A percentile compares a stretch with the other conserved stretches of the same genome.
Conservation (phyloP, 2,113 vertebrate species). For the Isurus oxyrinchus region DNA sequence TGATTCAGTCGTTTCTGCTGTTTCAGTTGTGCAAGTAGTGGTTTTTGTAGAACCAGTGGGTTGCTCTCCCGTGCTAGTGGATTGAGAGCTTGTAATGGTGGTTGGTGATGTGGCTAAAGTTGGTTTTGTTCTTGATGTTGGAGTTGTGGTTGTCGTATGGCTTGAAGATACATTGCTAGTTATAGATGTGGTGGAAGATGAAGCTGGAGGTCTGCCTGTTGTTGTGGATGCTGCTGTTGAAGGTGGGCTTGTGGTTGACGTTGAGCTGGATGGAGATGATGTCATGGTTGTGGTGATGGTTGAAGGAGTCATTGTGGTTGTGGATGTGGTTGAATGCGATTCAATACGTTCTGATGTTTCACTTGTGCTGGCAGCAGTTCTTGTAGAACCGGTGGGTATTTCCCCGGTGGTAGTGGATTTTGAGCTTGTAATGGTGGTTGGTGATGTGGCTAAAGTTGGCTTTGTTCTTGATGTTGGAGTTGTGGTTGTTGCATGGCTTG, state of each 20-base stretch:
- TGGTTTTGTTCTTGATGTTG: not conserved
- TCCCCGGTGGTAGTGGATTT: too few relatives aligned
- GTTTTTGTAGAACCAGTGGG: not conserved
- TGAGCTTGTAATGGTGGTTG: too few relatives aligned
- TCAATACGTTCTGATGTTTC: not conserved
- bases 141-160: not conserved
- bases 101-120: not conserved
- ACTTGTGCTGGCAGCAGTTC: accelerated
- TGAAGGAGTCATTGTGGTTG: not conserved
- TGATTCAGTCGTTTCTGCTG: not conserved
- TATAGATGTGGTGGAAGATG: not conserved
- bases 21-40: not conserved
- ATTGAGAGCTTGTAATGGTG: not conserved
- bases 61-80: too few relatives aligned
- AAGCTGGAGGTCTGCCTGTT: not conserved
- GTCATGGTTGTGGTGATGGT: not conserved
- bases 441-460: too few relatives aligned
- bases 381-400: conserved; percentile 34
- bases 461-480: not conserved
- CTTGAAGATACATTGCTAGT: too few relatives aligned
- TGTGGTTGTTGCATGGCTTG: not conserved
- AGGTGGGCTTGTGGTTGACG: too few relatives aligned
- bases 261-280: too few relatives aligned
- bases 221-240: not conserved
- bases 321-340: not conserved